These are phyloP conservation scores for Orussus abietinus DNA, from an alignment of 1,140 invertebrate species.

Conservation along the genomic window DNA sequence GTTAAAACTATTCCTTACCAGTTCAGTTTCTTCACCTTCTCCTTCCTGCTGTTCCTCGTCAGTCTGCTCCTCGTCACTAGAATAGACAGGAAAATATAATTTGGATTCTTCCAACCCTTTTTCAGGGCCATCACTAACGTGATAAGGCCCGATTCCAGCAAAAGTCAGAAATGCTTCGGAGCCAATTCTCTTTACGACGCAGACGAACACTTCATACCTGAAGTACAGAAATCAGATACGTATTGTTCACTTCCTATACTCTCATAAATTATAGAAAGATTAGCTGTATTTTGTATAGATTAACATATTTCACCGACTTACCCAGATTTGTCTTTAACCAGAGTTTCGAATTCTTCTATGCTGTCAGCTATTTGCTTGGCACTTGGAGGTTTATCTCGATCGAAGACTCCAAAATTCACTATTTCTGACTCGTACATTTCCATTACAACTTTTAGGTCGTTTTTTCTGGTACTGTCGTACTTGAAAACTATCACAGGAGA, in stretches of 20 bases:
- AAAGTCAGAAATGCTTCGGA: conserved; percentile 48
- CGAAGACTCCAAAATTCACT: conserved; percentile 46
- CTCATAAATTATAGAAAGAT: conserved; percentile 3
- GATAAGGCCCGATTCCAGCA: conserved; percentile 50
- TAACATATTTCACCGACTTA: conserved; percentile 12
- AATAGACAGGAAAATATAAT: conserved; percentile 41
- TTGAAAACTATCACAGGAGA: conserved; percentile 47
- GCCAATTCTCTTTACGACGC: conserved; percentile 44
- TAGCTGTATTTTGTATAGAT: too few relatives aligned
- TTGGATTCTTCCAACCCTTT: conserved; percentile 43
- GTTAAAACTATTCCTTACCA: conserved; percentile 8
- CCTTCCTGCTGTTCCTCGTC: conserved; percentile 40
- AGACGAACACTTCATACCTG: conserved; percentile 46
- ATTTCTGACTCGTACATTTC: conserved; percentile 42
- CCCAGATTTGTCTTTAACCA: conserved; percentile 38
- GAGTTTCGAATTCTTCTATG: conserved; percentile 43
- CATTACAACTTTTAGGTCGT: conserved; percentile 41
- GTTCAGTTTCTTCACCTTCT: conserved; percentile 21
- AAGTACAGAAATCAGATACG: conserved; percentile 5
- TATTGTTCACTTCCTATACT: conserved; percentile 1
- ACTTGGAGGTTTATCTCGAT: conserved; percentile 45
- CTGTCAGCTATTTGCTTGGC: conserved; percentile 39
- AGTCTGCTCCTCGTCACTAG: conserved; percentile 37
- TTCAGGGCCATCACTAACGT: conserved; percentile 48
- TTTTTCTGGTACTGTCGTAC: conserved; percentile 44